A percentile compares a stretch with the other conserved stretches of the same genome.
Conservation (phyloP, 1,140 invertebrate species). For the Bombus impatiens region DNA sequence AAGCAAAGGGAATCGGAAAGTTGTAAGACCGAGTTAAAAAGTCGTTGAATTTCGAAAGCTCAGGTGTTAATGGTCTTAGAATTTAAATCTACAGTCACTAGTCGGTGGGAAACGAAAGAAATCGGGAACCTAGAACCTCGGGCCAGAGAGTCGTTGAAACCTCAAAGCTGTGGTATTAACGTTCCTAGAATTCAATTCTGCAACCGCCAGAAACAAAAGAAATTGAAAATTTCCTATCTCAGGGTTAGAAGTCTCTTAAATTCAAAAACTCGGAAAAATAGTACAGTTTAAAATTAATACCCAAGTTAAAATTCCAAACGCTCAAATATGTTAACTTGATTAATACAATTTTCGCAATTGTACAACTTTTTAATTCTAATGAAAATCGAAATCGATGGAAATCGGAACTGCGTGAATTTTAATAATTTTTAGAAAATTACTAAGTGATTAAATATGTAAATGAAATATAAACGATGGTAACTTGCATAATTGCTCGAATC, state of each 20-base stretch:
- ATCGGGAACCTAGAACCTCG: not conserved
- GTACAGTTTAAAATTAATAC: too few relatives aligned
- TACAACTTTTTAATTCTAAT: not conserved
- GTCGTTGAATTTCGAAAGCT: not conserved
- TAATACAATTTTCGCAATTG: not conserved
- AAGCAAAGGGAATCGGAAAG: not conserved
- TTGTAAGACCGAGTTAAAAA: not conserved
- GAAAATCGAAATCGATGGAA: not conserved
- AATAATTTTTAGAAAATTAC: too few relatives aligned
- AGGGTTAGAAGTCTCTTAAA: not conserved
- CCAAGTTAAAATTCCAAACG: not conserved
- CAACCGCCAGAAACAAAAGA: not conserved
- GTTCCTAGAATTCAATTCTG: not conserved
- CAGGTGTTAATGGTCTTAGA: not conserved
- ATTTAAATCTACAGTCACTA: not conserved
- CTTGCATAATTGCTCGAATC: not conserved
- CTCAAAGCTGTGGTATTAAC: not conserved
- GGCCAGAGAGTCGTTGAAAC: not conserved
- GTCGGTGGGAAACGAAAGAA: not conserved
- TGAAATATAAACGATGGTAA: not conserved
- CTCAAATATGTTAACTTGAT: too few relatives aligned
- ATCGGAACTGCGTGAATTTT: not conserved
- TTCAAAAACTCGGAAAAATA: not conserved
- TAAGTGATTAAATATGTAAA: too few relatives aligned
- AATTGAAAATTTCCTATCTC: not conserved